Percentiles rank a stretch among this genome's conserved stretches.
These are phyloP conservation scores for Remorina albescens DNA, from an alignment of 2,797 vertebrate genomes.

Conservation along the genomic window DNA sequence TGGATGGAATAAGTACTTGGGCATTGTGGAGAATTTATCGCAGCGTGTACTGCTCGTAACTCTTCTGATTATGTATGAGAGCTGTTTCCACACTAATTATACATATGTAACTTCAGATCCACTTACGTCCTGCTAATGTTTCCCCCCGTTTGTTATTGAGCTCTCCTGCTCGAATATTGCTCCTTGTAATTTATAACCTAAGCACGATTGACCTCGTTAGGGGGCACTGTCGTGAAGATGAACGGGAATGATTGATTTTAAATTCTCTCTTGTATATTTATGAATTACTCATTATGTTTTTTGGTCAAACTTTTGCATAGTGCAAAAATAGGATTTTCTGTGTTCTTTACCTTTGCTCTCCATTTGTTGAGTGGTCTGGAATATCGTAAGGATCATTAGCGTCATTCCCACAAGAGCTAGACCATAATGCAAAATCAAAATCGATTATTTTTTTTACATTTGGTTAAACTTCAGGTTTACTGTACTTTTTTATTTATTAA, in stretches of 20 bases:
- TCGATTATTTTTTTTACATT: too few species aligned
- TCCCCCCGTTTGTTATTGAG: neutral
- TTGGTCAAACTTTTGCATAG: too few species aligned
- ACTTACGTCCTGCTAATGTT: neutral
- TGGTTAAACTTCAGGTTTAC: too few species aligned
- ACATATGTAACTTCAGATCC: neutral
- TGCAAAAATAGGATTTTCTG: neutral
- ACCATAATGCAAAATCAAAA: too few species aligned
- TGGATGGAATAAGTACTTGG: conserved; percentile 18
- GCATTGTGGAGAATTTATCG: conserved; percentile 12
- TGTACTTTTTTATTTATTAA: too few species aligned
- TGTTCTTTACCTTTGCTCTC: neutral
- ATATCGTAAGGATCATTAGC: neutral
- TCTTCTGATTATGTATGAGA: neutral
- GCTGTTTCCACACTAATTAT: conserved; percentile 5
- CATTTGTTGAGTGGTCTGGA: neutral
- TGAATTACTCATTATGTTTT: too few species aligned
- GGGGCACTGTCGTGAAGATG: too few species aligned
- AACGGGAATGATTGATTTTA: neutral
- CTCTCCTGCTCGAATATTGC: neutral
- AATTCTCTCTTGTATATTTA: neutral
- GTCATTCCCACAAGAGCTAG: too few species aligned
- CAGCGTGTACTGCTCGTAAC: conserved; percentile 2
- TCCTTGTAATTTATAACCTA: neutral
- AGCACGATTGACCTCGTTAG: neutral